A percentile compares a stretch with the other conserved stretches of the same genome.
Conservation (phyloP, 2,797 vertebrate species). For the Schizopygopsis malacanthus region DNA sequence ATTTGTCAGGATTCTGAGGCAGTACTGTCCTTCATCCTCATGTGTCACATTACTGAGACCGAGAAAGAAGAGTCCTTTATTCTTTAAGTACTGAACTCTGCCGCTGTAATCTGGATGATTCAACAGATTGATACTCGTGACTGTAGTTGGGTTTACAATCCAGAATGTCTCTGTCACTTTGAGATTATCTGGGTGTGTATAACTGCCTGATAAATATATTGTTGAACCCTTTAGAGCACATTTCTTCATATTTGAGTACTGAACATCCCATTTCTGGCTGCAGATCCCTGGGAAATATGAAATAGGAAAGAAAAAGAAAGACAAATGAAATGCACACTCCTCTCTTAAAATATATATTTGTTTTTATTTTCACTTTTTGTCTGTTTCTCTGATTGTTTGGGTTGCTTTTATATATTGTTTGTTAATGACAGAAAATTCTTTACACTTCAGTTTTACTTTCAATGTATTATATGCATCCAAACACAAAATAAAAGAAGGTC, state of each 20-base stretch:
- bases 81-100: background rate
- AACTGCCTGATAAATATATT: background rate
- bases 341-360: no score
- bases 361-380: no score
- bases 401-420: no score
- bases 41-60: background rate
- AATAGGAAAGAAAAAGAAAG: accelerated
- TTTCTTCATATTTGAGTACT: accelerated
- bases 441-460: no score
- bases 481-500: no score
- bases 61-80: accelerated
- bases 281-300: background rate
- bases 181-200: background rate
- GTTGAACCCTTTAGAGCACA: slow-evolving; percentile 22
- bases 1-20: background rate
- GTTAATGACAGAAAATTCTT: no score
- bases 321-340: background rate
- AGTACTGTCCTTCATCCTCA: background rate
- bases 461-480: no score
- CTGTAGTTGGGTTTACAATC: background rate
- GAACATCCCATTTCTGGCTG: background rate
- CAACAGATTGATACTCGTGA: background rate
- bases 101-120: background rate
- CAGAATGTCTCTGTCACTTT: background rate
- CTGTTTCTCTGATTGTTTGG: no score